Conservation (phyloP, 2,113 vertebrate genomes). For the Tursiops truncatus region DNA sequence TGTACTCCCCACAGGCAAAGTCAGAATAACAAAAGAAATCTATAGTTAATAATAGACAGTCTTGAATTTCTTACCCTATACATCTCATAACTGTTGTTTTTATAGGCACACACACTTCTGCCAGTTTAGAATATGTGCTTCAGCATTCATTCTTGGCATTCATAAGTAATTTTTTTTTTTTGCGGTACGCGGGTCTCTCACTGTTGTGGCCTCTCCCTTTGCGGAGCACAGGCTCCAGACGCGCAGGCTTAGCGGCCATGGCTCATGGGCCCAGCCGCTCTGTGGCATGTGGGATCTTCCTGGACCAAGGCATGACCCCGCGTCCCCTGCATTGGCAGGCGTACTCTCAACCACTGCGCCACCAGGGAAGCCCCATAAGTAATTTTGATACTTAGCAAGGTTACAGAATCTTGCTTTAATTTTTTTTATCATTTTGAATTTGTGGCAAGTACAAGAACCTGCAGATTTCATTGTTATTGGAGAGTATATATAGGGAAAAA, state of each 20-base stretch:
- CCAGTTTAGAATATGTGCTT: background rate
- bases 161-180: background rate
- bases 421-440: background rate
- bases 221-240: too few species aligned
- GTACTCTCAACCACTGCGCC: too few species aligned
- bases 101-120: background rate
- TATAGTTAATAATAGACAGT: background rate
- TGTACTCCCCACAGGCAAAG: background rate
- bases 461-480: background rate
- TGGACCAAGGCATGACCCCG: too few species aligned
- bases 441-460: background rate
- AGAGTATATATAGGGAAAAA: background rate
- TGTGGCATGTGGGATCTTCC: too few species aligned
- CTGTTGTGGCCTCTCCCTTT: too few species aligned
- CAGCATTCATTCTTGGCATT: background rate
- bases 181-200: too few species aligned
- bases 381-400: background rate
- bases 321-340: too few species aligned
- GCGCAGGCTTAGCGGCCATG: too few species aligned
- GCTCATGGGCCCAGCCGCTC: too few species aligned
- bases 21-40: background rate
- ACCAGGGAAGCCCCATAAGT: too few species aligned
- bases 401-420: background rate
- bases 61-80: background rate
- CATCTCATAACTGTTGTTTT: background rate